Conservation (phyloP, 2,888 invertebrate genomes). For the Watsonalla binaria region DNA sequence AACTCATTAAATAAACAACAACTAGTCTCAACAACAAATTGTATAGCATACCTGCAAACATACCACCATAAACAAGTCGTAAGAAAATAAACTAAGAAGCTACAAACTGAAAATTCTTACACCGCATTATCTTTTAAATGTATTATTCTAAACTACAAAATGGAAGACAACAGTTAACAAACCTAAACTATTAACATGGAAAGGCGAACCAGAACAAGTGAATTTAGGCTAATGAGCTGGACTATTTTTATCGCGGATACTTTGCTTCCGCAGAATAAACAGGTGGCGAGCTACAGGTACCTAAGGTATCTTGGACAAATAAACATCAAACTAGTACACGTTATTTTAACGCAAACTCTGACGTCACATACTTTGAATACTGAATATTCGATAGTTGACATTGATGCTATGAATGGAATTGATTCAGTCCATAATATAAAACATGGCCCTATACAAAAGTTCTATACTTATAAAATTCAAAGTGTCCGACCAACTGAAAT, state of each 20-base stretch:
- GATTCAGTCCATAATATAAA: no score
- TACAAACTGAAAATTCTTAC: no score
- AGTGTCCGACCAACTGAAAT: no score
- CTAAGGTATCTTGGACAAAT: constrained; percentile 39
- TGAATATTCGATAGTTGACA: no score
- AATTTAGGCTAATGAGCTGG: constrained; percentile 42
- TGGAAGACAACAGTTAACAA: background rate
- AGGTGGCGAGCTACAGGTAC: constrained; percentile 35
- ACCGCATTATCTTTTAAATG: background rate
- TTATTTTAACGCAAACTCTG: constrained; percentile 24
- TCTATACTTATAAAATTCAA: no score
- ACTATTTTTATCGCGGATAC: constrained; percentile 41
- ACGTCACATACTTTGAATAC: background rate
- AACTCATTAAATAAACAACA: no score
- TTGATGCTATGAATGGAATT: no score
- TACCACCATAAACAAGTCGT: no score
- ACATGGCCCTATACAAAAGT: no score
- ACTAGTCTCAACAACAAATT: no score
- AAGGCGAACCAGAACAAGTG: constrained; percentile 10
- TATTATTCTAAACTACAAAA: background rate
- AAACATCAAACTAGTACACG: constrained; percentile 29
- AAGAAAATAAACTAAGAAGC: no score
- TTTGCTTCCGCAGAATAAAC: constrained; percentile 24
- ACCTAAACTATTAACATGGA: constrained; percentile 7
- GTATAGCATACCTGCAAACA: no score